A percentile compares a stretch with the other conserved stretches of the same genome.
Evolutionary conservation across 2,797 vertebrate species (phyloP).

Genomic region (Vespertilio murinus): DNA sequence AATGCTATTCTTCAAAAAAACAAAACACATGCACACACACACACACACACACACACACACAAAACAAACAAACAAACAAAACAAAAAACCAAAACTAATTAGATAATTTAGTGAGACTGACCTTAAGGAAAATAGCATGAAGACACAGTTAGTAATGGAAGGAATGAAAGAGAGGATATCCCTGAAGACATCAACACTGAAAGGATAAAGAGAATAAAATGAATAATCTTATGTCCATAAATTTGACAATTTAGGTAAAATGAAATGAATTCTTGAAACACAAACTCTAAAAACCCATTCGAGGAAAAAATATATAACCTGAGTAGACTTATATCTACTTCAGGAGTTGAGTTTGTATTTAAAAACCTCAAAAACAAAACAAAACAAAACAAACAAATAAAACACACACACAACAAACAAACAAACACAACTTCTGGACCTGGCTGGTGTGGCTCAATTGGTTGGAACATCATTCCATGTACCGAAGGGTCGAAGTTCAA

Average conservation of each 20-base stretch:
- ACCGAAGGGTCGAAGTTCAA: rapidly evolving
- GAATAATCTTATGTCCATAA: neutral
- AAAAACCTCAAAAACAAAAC: neutral
- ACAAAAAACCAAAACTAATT: neutral
- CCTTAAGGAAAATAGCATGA: neutral
- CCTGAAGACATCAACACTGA: neutral
- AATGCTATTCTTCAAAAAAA: neutral
- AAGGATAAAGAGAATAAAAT: neutral
- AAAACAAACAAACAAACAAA: neutral
- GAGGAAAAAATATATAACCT: neutral
- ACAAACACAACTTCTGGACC: neutral
- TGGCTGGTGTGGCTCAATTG: neutral
- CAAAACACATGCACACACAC: too few relatives aligned
- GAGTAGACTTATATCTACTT: neutral
- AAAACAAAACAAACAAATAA: too few relatives aligned
- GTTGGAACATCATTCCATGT: neutral
- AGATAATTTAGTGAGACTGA: neutral
- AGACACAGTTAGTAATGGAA: neutral
- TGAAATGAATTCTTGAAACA: neutral
- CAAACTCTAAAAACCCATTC: neutral
- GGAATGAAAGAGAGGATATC: neutral
- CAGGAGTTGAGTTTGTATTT: neutral
- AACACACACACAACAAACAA: too few relatives aligned
- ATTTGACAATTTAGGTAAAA: neutral
- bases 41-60: too few relatives aligned